A percentile compares a stretch with the other conserved stretches of the same genome.
These are phyloP conservation scores for Fregetta grallaria DNA, from an alignment of 2,113 vertebrate species.

Conservation along the genomic window DNA sequence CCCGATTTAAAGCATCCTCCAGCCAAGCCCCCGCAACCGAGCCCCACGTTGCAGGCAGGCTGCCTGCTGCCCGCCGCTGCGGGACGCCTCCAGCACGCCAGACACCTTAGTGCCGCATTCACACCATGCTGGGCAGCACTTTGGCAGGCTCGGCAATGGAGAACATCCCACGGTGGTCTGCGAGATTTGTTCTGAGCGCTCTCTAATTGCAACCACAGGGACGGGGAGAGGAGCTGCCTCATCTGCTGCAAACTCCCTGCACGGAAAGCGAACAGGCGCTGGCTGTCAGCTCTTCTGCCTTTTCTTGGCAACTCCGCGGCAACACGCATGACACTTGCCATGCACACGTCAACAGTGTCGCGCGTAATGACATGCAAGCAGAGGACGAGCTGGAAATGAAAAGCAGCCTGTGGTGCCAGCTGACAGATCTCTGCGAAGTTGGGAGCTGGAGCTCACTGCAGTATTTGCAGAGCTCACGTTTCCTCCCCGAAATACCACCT, in stretches of 20 bases:
- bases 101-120: not conserved
- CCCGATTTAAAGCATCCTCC: not conserved
- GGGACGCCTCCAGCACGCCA: not conserved
- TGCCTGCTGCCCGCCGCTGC: not conserved
- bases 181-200: not conserved
- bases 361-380: slow-evolving; percentile 3
- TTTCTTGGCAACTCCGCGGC: not conserved
- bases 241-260: not conserved
- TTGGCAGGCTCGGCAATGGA: fast-evolving
- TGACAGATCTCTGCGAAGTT: not conserved
- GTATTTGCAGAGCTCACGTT: slow-evolving; percentile 17
- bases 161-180: not conserved
- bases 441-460: slow-evolving; percentile 21
- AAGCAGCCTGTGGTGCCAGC: slow-evolving; percentile 32
- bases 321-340: slow-evolving; percentile 19
- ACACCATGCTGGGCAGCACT: fast-evolving
- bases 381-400: slow-evolving; percentile 13
- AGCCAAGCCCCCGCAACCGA: not conserved
- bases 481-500: not conserved
- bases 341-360: slow-evolving; percentile 3
- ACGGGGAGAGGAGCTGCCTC: not conserved
- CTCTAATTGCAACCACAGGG: not conserved
- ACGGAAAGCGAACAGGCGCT: not conserved
- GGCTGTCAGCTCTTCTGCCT: slow-evolving; percentile 19
- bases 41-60: not conserved